Evolutionary conservation across 1,140 invertebrate genomes (phyloP), one percentile per base, ranked within the genome.

Genomic region (Teleogryllus occipitalis): DNA sequence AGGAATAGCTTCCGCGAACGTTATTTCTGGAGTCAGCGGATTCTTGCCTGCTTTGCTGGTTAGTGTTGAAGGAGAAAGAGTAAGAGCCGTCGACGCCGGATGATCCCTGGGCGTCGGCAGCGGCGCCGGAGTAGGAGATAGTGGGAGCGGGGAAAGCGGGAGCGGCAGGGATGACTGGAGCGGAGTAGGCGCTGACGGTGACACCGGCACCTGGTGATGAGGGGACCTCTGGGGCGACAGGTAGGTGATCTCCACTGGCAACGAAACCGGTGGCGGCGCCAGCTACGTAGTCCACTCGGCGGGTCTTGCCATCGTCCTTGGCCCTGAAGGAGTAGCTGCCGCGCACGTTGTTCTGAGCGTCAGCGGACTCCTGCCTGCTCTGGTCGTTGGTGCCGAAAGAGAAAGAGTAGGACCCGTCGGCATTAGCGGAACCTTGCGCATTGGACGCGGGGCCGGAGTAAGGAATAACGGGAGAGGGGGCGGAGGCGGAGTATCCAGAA

Each of bases 371-470:
- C 49, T 82, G 78, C n/a, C 83, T 54, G 14, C 81, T 79, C 74
- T 81, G 80, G n/a, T 82, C 81, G 10, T 81, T 81, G 49, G 83
- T 79, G 54, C 82, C 78, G 54, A 82, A 84, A 8, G 80, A 78
- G 76, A 84, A 83, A 47, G 81, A 81, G 74, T 84, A 84, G 14
- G 83, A 84, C 3, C 82, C 81, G 78, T 83, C 83, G 7, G 7
- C 39, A n/a, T 46, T 21, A 8, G 12, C 15, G 22, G 22, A 21
- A 8, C 8, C 21, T 78, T 48, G 27, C 8, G 27, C 10, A 8
- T 22, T 27, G 7, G 76, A 7, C 21, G 7, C 14, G 21, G 76
- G 8, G 10, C 8, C 14, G 21, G 47, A 22, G 21, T n/a, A 77
- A 8, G 47, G 8, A 27, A 18, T 39, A 39, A 10, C 21, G 75